phyloP scores from a whole-genome alignment of 2,113 vertebrate species.

The Pelecanus crispus region DNA sequence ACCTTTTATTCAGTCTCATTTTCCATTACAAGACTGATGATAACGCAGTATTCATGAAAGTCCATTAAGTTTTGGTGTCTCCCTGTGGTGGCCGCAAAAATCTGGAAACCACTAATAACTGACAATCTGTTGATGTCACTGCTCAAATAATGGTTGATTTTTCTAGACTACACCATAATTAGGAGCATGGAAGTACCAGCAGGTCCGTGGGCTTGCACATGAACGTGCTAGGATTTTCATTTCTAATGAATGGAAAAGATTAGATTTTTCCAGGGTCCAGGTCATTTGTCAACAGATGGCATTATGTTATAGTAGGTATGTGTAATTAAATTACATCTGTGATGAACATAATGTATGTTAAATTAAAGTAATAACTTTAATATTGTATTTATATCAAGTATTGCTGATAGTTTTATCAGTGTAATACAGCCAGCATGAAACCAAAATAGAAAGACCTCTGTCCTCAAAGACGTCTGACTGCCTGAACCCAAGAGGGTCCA shows the following conservation, averaged over 20 bases:
- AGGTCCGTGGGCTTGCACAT: background rate
- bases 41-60: background rate
- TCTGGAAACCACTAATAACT: background rate
- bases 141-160: background rate
- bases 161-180: background rate
- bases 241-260: background rate
- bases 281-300: background rate
- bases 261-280: background rate
- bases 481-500: background rate
- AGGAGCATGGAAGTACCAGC: background rate
- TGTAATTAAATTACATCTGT: background rate
- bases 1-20: background rate
- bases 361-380: background rate
- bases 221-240: background rate
- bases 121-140: background rate
- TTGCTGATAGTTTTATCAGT: background rate
- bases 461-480: background rate
- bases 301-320: background rate
- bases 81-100: background rate
- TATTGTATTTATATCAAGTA: background rate
- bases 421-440: background rate
- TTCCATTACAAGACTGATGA: background rate
- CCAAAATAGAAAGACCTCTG: background rate
- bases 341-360: background rate
- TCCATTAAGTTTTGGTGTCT: background rate